These are phyloP conservation scores for Epistrophella euchroma DNA, from an alignment of 2,888 invertebrate genomes.

Conservation along the genomic window DNA sequence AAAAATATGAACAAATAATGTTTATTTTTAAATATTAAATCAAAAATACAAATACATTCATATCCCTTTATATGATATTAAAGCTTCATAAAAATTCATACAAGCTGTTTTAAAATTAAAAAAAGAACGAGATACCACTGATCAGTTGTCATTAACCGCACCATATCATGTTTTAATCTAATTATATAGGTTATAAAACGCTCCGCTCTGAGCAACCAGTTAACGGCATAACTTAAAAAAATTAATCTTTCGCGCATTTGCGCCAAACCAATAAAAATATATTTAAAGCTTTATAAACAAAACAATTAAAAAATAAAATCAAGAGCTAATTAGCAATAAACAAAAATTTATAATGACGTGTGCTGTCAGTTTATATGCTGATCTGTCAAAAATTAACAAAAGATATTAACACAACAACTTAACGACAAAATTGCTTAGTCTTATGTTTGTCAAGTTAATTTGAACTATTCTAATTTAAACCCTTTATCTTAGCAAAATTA, in stretches of 20 bases:
- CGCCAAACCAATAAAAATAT: conserved; percentile 19
- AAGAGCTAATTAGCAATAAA: conserved; percentile 7
- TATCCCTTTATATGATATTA: not conserved
- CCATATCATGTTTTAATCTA: conserved; percentile 18
- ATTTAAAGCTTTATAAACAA: conserved; percentile 7
- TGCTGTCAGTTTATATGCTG: conserved; percentile 11
- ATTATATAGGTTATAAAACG: conserved; percentile 5
- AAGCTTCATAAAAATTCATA: not conserved
- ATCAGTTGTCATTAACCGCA: conserved; percentile 9
- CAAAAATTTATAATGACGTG: not conserved
- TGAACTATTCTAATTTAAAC: not conserved
- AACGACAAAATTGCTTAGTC: not conserved
- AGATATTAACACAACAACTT: not conserved
- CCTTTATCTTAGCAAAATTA: not conserved
- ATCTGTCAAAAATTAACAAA: conserved; percentile 20
- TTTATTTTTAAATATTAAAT: not conserved
- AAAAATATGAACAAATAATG: not conserved
- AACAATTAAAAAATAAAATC: conserved; percentile 22
- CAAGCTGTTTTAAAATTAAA: not conserved
- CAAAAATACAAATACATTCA: not conserved
- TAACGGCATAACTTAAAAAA: conserved; percentile 30
- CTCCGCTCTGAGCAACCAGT: conserved; percentile 21
- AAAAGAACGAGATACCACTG: conserved; percentile 5
- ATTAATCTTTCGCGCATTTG: conserved; percentile 9
- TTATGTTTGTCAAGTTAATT: conserved; percentile 4